Conservation (phyloP, 2,113 vertebrate genomes). For the Patagioenas fasciata region DNA sequence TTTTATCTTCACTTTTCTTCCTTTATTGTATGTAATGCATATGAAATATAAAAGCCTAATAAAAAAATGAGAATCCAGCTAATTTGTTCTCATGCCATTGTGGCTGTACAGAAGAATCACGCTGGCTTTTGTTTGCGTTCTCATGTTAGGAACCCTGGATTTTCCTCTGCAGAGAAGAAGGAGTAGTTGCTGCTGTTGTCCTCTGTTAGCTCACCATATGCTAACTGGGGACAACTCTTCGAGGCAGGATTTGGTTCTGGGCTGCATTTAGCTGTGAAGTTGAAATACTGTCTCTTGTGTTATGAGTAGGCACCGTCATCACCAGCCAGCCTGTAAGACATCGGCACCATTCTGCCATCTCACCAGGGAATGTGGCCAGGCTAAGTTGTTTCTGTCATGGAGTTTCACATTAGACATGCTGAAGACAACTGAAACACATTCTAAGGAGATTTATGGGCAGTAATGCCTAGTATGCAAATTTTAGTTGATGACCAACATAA, state of each 20-base stretch:
- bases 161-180: neutral
- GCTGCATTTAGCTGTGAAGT: neutral
- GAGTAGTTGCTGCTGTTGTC: neutral
- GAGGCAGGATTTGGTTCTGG: neutral
- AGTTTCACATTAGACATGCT: neutral
- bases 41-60: neutral
- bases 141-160: neutral
- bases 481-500: neutral
- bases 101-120: neutral
- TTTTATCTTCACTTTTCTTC: neutral
- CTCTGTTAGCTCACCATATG: fast-evolving
- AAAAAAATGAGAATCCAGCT: neutral
- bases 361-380: neutral
- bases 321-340: neutral
- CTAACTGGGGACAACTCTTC: neutral
- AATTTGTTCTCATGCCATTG: neutral
- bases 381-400: neutral
- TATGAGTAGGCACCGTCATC: neutral
- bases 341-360: neutral
- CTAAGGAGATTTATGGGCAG: neutral
- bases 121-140: neutral
- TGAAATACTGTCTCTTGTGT: neutral
- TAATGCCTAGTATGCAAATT: neutral
- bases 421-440: neutral
- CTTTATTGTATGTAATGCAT: neutral